Evolutionary conservation across 2,113 vertebrate genomes (phyloP).

Genomic region (Syngnathoides biaculeatus): DNA sequence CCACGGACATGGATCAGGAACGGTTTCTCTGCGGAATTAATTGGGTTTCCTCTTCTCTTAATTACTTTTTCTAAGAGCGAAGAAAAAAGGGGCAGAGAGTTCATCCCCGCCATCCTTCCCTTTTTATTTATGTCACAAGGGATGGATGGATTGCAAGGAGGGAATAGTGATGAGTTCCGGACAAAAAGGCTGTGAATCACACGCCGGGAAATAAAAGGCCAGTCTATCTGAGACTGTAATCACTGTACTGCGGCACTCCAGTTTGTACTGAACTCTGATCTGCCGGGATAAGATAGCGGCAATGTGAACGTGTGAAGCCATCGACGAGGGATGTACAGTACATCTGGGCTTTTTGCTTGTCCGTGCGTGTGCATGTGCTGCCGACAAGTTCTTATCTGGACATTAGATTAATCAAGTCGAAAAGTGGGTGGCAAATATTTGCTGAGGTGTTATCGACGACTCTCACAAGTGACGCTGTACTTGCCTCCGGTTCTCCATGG

Average conservation of each 20-base stretch:
- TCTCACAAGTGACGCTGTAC: slow-evolving; percentile 6
- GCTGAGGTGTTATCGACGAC: slow-evolving; percentile 20
- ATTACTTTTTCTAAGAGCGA: slow-evolving; percentile 23
- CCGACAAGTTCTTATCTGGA: slow-evolving; percentile 8
- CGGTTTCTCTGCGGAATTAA: slow-evolving; percentile 55
- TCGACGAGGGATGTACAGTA: slow-evolving; percentile 12
- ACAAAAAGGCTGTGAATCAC: slow-evolving; percentile 8
- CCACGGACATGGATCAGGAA: slow-evolving; percentile 49
- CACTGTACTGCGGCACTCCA: slow-evolving; percentile 28
- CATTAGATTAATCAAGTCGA: slow-evolving; percentile 23
- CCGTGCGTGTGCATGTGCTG: slow-evolving; percentile 2
- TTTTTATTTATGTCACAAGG: slow-evolving; percentile 43
- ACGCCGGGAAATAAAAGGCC: slow-evolving; percentile 29
- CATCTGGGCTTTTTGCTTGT: background rate
- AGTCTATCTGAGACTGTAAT: slow-evolving; percentile 42
- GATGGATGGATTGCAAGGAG: slow-evolving; percentile 18
- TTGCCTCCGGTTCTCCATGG: slow-evolving; percentile 8
- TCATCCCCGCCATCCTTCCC: slow-evolving; percentile 12
- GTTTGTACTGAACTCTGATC: slow-evolving; percentile 38
- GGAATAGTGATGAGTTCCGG: slow-evolving; percentile 40
- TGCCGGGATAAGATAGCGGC: slow-evolving; percentile 35
- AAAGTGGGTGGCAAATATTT: slow-evolving; percentile 12
- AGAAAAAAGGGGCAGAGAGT: slow-evolving; percentile 23
- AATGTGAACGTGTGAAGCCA: slow-evolving; percentile 36
- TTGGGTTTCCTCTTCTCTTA: slow-evolving; percentile 43